phyloP scores from a whole-genome alignment of 2,797 vertebrate species.

The Chiroxiphia lanceolata region DNA sequence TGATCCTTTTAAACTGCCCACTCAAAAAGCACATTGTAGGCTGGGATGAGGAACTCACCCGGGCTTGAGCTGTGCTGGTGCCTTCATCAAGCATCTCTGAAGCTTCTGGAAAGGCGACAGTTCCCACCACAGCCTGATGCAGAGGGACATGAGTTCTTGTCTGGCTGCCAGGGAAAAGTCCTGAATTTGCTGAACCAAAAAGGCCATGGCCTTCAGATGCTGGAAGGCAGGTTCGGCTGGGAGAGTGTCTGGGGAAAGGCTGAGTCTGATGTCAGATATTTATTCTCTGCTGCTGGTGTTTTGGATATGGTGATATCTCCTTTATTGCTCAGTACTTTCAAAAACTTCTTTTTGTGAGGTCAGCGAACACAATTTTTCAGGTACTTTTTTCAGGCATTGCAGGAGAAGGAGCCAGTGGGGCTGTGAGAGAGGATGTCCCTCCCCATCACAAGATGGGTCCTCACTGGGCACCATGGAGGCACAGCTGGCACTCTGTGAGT shows the following conservation, averaged over 20 bases:
- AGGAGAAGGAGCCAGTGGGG: neutral
- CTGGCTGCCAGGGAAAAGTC: neutral
- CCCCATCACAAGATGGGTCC: neutral
- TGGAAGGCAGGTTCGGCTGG: neutral
- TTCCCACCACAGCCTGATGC: neutral
- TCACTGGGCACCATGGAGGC: neutral
- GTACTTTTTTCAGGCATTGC: neutral
- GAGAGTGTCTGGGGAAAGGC: neutral
- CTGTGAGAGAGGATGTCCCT: rapidly evolving
- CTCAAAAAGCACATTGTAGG: neutral
- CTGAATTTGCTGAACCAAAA: neutral
- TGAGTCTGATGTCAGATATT: neutral
- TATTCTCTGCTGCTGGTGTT: neutral
- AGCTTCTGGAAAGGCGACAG: neutral
- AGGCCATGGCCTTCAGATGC: neutral
- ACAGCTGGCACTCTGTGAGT: neutral
- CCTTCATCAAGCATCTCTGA: neutral
- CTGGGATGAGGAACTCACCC: neutral
- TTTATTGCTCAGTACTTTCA: neutral
- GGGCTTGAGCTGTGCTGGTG: neutral
- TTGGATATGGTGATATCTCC: neutral
- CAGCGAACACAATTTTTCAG: neutral
- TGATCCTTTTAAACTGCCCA: constrained; percentile 1
- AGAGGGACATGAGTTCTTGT: neutral
- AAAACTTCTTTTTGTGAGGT: neutral